Evolutionary conservation across 2,888 invertebrate species (phyloP).

Genomic region (Synergus japonicus): DNA sequence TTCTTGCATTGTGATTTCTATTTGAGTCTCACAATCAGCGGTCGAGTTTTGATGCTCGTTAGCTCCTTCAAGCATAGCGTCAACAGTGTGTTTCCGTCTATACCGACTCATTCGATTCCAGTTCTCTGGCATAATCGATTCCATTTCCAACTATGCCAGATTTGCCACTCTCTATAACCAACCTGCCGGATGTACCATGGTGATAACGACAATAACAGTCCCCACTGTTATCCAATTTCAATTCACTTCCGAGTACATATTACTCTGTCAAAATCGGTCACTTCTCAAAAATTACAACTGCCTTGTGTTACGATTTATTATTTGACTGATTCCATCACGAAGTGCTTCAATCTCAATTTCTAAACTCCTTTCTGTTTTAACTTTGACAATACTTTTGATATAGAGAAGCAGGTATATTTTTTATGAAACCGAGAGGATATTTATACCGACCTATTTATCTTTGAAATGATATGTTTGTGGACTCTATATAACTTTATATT

Average conservation of each 20-base stretch:
- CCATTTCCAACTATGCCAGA: constrained; percentile 23
- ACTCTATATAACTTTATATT: constrained; percentile 1
- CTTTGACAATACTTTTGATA: too few relatives aligned
- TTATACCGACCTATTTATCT: not conserved
- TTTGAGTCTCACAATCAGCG: constrained; percentile 39
- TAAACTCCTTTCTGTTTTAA: too few relatives aligned
- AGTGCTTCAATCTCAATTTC: too few relatives aligned
- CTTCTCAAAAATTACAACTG: not conserved
- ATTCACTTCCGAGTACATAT: constrained; percentile 13
- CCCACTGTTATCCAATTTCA: constrained; percentile 12
- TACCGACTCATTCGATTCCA: constrained; percentile 32
- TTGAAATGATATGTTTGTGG: not conserved
- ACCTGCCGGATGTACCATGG: constrained; percentile 25
- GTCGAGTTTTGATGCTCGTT: constrained; percentile 48
- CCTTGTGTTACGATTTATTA: not conserved
- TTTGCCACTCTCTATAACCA: not conserved
- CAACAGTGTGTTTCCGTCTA: constrained; percentile 29
- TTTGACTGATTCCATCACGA: too few relatives aligned
- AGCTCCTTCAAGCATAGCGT: constrained; percentile 47
- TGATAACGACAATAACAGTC: constrained; percentile 31
- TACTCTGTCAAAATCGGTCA: not conserved
- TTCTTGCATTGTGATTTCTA: constrained; percentile 53
- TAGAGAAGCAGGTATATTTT: not conserved
- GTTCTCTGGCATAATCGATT: constrained; percentile 37
- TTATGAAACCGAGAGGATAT: not conserved